Evolutionary conservation across 2,113 vertebrate genomes (phyloP), one percentile per base, ranked within the genome.

Genomic region (Centropus unirufus): DNA sequence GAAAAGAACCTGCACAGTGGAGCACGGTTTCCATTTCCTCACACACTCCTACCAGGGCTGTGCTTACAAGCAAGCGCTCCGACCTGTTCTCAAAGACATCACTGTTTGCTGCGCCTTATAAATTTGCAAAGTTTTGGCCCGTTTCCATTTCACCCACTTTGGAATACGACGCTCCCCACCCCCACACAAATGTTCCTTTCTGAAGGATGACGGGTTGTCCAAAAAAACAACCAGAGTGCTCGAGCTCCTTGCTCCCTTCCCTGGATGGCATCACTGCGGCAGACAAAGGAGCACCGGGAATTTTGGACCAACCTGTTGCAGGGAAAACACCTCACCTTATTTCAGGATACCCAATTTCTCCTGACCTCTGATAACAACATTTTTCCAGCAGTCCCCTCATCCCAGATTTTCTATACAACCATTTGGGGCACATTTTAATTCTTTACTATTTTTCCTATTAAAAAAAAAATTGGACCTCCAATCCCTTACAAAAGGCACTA

Each of bases 81-180:
- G 47, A 68, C 84, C 85, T 92, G 8, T 46, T 29, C 90, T 95
- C 85, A 96, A 97, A 94, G 93, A 30, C 69, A 95, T 88, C 91
- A 93, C 44, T 91, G 89, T 96, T 93, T 46, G 79, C 89, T 67
- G 91, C 20, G 92, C 80, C 69, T 75, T 91, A 78, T 79, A 94
- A 86, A 87, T 86, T 24, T 76, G 86, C 70, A 91, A 91, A 83
- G 89, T 92, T 79, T 79, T 83, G 94, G 89, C 90, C 83, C 42
- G 0, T 69, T 95, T 94, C 95, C 95, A 94, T n/a, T 90, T 95
- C 88, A 84, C 87, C 95, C 94, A 92, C 96, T 95, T 88, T 84
- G 79, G 86, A 88, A 91, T 89, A 70, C 82, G n/a, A 67, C 14
- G 52, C 64, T 95, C 83, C 77, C 93, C 85, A 27, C 76, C 93